Percentiles rank a stretch among this genome's conserved stretches.
Evolutionary conservation across 1,140 invertebrate species (phyloP).

Genomic region (Parasteatoda tepidariorum): DNA sequence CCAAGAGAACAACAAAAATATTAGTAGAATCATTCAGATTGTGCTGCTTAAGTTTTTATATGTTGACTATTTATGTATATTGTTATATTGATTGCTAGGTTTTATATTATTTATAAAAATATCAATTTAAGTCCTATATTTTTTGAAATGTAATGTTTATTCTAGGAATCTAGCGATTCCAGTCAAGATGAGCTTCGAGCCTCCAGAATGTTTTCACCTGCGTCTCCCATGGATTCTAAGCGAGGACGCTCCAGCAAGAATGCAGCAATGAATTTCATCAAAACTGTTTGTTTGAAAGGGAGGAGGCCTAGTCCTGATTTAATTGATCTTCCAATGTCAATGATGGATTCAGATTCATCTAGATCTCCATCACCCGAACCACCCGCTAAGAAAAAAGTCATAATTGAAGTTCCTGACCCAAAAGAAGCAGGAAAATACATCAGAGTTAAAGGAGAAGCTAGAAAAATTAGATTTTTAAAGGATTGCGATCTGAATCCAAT

Average conservation of each 20-base stretch:
- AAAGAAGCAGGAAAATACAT: slow-evolving; percentile 25
- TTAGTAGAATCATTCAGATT: no score
- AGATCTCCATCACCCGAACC: slow-evolving; percentile 31
- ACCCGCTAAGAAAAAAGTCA: neutral
- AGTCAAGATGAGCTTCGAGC: slow-evolving; percentile 17
- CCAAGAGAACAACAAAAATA: no score
- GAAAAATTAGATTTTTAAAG: slow-evolving; percentile 28
- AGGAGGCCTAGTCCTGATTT: slow-evolving; percentile 11
- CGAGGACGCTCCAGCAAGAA: slow-evolving; percentile 41
- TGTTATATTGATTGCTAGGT: no score
- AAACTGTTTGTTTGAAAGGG: slow-evolving; percentile 31
- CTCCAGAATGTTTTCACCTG: slow-evolving; percentile 47
- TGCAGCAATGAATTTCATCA: slow-evolving; percentile 57
- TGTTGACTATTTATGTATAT: no score
- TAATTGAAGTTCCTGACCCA: slow-evolving; percentile 29
- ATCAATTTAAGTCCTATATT: neutral
- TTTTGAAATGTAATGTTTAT: neutral
- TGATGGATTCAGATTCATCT: slow-evolving; percentile 2
- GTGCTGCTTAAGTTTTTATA: no score
- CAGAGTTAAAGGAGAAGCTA: slow-evolving; percentile 35
- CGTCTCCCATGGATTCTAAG: slow-evolving; percentile 24
- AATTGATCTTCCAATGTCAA: neutral
- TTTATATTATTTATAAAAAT: no score
- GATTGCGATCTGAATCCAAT: slow-evolving; percentile 36
- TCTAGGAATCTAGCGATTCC: slow-evolving; percentile 51